phyloP scores from a whole-genome alignment of 2,113 vertebrate genomes.

The Garra rufa region DNA sequence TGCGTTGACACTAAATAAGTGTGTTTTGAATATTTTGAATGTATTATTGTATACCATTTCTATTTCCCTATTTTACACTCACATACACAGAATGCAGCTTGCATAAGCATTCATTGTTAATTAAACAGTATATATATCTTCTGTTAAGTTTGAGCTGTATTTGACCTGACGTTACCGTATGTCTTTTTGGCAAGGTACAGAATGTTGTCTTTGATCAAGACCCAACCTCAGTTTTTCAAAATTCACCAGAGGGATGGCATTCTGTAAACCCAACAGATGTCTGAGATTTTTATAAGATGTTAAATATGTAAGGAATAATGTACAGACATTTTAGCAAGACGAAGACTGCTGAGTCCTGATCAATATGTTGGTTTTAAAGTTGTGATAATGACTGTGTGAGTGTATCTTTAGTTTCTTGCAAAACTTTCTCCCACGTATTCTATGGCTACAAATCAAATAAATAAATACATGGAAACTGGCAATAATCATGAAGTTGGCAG shows the following conservation, averaged over 20 bases:
- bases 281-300: background rate
- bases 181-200: conserved; percentile 20
- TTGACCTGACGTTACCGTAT: background rate
- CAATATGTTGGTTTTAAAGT: background rate
- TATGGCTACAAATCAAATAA: background rate
- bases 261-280: conserved; percentile 13
- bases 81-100: background rate
- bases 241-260: background rate
- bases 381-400: background rate
- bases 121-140: background rate
- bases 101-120: background rate
- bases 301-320: conserved; percentile 23
- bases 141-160: background rate
- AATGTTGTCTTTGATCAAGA: conserved; percentile 25
- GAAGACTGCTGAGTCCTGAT: background rate
- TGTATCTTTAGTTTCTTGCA: background rate
- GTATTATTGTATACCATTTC: background rate
- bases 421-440: background rate
- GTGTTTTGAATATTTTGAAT: background rate
- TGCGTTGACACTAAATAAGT: background rate
- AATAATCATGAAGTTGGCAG: background rate
- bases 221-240: conserved; percentile 17
- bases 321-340: background rate
- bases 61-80: background rate
- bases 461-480: background rate